Evolutionary conservation across 2,797 vertebrate species (phyloP).

Genomic region (Erethizon dorsatum): DNA sequence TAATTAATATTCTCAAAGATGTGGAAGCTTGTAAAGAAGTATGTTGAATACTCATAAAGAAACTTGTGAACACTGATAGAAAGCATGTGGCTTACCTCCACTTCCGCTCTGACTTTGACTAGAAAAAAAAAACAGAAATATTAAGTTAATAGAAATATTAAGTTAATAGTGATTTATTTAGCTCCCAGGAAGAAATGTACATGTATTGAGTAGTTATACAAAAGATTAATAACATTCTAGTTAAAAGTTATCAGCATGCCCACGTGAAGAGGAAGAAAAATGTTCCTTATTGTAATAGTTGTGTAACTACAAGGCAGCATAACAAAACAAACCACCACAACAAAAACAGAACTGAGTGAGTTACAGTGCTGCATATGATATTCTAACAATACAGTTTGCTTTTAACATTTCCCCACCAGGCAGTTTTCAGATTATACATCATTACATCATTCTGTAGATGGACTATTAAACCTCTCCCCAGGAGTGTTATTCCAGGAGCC

Average conservation of each 20-base stretch:
- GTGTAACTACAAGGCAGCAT: background rate
- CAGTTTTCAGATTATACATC: conserved; percentile 51
- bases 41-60: background rate
- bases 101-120: conserved; percentile 88
- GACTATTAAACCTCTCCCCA: background rate
- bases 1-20: conserved; percentile 30
- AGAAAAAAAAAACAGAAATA: conserved; percentile 80
- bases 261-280: conserved; percentile 32
- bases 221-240: conserved; percentile 13
- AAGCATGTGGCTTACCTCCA: conserved; percentile 90
- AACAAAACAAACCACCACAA: background rate
- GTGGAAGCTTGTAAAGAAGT: background rate
- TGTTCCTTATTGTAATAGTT: background rate
- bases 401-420: conserved; percentile 31
- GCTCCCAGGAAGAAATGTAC: background rate
- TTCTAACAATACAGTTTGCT: background rate
- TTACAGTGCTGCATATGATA: background rate
- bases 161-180: conserved; percentile 69
- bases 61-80: background rate
- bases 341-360: background rate
- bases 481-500: background rate
- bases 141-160: conserved; percentile 72
- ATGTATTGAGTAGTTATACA: background rate
- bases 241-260: conserved; percentile 28
- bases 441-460: conserved; percentile 33